phyloP scores from a whole-genome alignment of 2,797 vertebrate genomes.

The Cottoperca gobio region DNA sequence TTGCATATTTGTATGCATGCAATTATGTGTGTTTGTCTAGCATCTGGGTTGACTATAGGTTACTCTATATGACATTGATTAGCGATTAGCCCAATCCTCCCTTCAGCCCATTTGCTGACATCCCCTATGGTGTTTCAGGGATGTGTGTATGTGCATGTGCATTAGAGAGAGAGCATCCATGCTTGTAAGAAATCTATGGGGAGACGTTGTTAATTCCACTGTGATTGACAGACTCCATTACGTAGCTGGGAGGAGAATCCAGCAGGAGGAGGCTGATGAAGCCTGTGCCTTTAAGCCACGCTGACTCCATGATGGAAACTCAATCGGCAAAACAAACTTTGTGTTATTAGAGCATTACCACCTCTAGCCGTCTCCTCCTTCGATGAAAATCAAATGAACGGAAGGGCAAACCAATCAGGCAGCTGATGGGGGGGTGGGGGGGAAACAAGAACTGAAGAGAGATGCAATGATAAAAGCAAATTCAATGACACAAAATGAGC shows the following conservation, averaged over 20 bases:
- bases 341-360: constrained; percentile 33
- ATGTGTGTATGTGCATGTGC: constrained; percentile 9
- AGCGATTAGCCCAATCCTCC: constrained; percentile 61
- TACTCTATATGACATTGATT: constrained; percentile 64
- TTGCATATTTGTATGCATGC: constrained; percentile 29
- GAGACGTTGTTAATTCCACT: constrained; percentile 46
- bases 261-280: constrained; percentile 44
- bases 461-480: constrained; percentile 33
- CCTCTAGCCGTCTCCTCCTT: constrained; percentile 31
- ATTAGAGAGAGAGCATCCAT: background rate
- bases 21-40: constrained; percentile 29
- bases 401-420: constrained; percentile 5
- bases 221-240: constrained; percentile 64
- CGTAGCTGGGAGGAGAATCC: constrained; percentile 34
- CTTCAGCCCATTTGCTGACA: constrained; percentile 41
- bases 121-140: constrained; percentile 20
- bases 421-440: constrained; percentile 1
- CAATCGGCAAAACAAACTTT: constrained; percentile 66
- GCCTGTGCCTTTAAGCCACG: constrained; percentile 44
- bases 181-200: constrained; percentile 13
- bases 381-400: constrained; percentile 22
- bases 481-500: constrained; percentile 55
- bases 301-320: constrained; percentile 55
- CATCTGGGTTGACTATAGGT: constrained; percentile 15
- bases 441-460: constrained; percentile 9